phyloP scores from a whole-genome alignment of 2,888 invertebrate genomes.

The Chaetogeoica ovagalla region DNA sequence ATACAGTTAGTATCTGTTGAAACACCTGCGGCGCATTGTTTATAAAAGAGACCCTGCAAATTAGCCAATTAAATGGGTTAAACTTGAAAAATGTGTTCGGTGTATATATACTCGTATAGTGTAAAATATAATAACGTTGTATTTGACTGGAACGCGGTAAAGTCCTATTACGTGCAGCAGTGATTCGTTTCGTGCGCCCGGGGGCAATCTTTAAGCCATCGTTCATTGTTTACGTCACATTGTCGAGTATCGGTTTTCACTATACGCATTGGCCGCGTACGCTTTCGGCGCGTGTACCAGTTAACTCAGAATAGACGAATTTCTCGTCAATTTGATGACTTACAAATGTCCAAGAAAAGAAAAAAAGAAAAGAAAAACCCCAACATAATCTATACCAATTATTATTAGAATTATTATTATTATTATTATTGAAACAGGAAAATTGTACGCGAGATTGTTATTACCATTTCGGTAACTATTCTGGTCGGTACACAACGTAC shows the following conservation, averaged over 20 bases:
- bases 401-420: too few relatives aligned
- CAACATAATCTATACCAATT: background rate
- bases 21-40: conserved; percentile 8
- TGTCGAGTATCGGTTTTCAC: conserved; percentile 27
- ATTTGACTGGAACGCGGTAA: background rate
- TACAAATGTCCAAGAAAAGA: background rate
- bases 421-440: too few relatives aligned
- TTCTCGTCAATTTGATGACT: background rate
- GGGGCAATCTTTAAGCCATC: background rate
- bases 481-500: too few relatives aligned
- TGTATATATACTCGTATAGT: too few relatives aligned
- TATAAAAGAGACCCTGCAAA: conserved; percentile 21
- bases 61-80: conserved; percentile 39
- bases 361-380: too few relatives aligned
- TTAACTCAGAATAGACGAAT: too few relatives aligned
- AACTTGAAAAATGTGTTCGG: conserved; percentile 36
- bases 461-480: too few relatives aligned
- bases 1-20: background rate
- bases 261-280: background rate
- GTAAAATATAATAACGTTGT: conserved; percentile 17
- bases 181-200: background rate
- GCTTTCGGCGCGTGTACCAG: too few relatives aligned
- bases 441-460: too few relatives aligned
- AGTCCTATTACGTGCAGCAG: too few relatives aligned
- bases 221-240: background rate